These are phyloP conservation scores for Dromius quadrimaculatus DNA, from an alignment of 2,888 invertebrate genomes.

Conservation along the genomic window DNA sequence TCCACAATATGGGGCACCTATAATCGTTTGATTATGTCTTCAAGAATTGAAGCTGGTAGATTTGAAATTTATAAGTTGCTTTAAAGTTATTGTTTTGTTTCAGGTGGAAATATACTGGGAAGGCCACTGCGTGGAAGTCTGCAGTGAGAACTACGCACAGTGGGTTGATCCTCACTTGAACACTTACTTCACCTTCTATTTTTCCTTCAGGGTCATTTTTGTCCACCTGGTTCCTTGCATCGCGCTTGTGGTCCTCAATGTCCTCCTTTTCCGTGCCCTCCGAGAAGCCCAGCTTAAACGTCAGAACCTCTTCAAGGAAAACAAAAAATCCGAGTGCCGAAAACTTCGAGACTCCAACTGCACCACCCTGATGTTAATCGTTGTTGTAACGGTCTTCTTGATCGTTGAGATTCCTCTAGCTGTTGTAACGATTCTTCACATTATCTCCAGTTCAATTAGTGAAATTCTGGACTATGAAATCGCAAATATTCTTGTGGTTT, in stretches of 20 bases:
- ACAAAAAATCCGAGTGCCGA: conserved; percentile 83
- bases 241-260: conserved; percentile 88
- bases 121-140: conserved; percentile 75
- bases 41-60: no score
- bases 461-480: conserved; percentile 82
- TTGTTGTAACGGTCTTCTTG: conserved; percentile 86
- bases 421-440: conserved; percentile 85
- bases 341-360: conserved; percentile 84
- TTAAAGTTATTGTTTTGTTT: conserved; percentile 54
- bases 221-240: conserved; percentile 94
- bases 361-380: conserved; percentile 89
- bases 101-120: conserved; percentile 79
- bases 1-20: background rate
- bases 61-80: no score
- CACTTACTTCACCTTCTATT: conserved; percentile 85
- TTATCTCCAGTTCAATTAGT: conserved; percentile 77
- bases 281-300: conserved; percentile 84
- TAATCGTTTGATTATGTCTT: background rate
- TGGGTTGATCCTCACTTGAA: conserved; percentile 80
- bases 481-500: conserved; percentile 81
- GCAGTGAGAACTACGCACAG: conserved; percentile 73
- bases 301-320: conserved; percentile 82
- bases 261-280: conserved; percentile 88
- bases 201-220: conserved; percentile 88
- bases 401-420: conserved; percentile 87